Percentiles rank a stretch among this genome's conserved stretches.
These are phyloP conservation scores for Leptestheria dahalacensis DNA, from an alignment of 1,140 invertebrate species.

Conservation along the genomic window DNA sequence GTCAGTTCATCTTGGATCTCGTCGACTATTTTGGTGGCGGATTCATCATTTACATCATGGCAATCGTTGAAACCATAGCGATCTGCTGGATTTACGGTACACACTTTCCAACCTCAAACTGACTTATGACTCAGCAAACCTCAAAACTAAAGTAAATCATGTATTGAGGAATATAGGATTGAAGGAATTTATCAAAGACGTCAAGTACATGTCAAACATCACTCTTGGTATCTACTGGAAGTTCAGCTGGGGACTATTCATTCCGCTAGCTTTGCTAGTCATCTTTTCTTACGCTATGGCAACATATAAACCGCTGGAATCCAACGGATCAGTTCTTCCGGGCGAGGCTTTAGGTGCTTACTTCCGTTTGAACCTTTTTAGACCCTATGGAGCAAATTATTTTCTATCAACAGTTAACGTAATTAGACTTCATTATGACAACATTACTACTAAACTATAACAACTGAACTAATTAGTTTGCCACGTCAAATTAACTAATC, in stretches of 20 bases:
- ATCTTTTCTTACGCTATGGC: conserved; percentile 22
- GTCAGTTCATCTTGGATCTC: conserved; percentile 66
- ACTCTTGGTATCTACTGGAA: conserved; percentile 36
- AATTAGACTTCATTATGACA: neutral
- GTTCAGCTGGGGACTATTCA: conserved; percentile 36
- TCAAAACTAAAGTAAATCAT: neutral
- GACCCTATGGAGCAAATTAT: too few species aligned
- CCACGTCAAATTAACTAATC: neutral
- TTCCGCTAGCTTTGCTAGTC: conserved; percentile 33
- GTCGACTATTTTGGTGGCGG: conserved; percentile 73
- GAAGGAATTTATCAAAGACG: conserved; percentile 31
- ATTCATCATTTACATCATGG: conserved; percentile 57
- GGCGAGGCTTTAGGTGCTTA: neutral
- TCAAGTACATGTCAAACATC: conserved; percentile 34
- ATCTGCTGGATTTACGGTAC: conserved; percentile 55
- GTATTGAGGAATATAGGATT: too few species aligned
- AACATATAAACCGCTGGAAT: conserved; percentile 1
- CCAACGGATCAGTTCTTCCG: conserved; percentile 20
- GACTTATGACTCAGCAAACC: neutral
- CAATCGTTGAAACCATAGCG: conserved; percentile 49
- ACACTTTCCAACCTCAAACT: neutral
- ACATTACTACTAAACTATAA: neutral
- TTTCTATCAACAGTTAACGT: too few species aligned
- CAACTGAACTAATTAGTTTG: neutral
- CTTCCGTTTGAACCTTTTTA: neutral